Conservation (phyloP, 2,797 vertebrate genomes). For the Phalanger gymnotis region DNA sequence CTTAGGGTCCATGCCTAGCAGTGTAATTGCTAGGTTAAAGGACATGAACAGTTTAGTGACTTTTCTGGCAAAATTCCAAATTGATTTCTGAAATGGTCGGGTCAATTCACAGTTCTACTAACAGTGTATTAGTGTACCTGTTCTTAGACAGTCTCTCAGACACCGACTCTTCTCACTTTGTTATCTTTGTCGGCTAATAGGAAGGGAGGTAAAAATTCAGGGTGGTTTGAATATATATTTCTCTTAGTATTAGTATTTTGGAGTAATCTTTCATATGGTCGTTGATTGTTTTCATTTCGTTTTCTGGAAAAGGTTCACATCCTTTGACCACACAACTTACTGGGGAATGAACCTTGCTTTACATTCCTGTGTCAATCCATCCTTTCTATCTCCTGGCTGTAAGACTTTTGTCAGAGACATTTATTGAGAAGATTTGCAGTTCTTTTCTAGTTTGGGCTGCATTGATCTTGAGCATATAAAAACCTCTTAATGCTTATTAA, state of each 20-base stretch:
- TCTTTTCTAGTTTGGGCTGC: background rate
- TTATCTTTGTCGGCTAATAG: background rate
- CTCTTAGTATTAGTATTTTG: background rate
- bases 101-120: background rate
- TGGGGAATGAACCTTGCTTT: background rate
- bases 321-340: background rate
- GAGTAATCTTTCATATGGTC: background rate
- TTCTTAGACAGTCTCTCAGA: background rate
- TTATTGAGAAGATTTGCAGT: background rate
- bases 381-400: background rate
- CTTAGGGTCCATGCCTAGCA: background rate
- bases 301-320: background rate
- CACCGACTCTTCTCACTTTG: background rate
- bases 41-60: background rate
- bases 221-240: background rate
- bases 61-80: background rate
- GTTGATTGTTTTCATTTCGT: background rate
- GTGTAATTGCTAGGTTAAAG: background rate
- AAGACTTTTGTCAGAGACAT: background rate
- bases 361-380: background rate
- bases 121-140: background rate
- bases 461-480: background rate
- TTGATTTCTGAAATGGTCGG: background rate
- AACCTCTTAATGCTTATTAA: background rate
- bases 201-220: background rate